phyloP scores from a whole-genome alignment of 2,797 vertebrate species.

The Tapera naevia region DNA sequence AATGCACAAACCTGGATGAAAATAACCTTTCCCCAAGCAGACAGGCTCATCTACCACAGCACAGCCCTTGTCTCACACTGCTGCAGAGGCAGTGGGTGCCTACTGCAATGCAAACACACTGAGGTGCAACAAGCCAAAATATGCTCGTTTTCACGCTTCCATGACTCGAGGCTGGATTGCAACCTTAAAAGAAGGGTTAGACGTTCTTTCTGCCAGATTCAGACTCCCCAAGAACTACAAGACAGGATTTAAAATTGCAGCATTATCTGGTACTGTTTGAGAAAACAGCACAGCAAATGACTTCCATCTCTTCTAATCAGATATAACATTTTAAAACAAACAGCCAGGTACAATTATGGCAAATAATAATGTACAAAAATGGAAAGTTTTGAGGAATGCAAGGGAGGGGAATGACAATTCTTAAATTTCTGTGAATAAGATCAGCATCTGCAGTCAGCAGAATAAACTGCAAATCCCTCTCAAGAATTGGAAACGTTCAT shows the following conservation, averaged over 20 bases:
- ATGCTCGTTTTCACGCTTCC: neutral
- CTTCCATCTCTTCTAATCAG: neutral
- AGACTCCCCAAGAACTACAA: neutral
- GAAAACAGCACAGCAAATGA: neutral
- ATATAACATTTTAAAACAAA: neutral
- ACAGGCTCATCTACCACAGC: accelerated
- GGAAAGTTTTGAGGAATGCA: neutral
- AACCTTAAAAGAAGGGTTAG: neutral
- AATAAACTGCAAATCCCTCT: neutral
- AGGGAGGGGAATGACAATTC: neutral
- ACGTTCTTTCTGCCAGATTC: neutral
- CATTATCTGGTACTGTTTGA: neutral
- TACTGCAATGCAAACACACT: accelerated
- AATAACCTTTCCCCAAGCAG: neutral
- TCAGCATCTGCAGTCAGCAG: neutral
- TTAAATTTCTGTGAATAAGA: neutral
- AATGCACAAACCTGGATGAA: neutral
- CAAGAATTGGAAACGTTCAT: neutral
- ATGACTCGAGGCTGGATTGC: neutral
- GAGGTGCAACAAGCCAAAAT: neutral
- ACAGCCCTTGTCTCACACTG: accelerated
- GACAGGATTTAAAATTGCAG: neutral
- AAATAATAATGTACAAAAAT: neutral
- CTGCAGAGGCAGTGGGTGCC: neutral
- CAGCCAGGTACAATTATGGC: neutral